phyloP scores from a whole-genome alignment of 2,888 invertebrate genomes.

The Dolichomitus sp. region DNA sequence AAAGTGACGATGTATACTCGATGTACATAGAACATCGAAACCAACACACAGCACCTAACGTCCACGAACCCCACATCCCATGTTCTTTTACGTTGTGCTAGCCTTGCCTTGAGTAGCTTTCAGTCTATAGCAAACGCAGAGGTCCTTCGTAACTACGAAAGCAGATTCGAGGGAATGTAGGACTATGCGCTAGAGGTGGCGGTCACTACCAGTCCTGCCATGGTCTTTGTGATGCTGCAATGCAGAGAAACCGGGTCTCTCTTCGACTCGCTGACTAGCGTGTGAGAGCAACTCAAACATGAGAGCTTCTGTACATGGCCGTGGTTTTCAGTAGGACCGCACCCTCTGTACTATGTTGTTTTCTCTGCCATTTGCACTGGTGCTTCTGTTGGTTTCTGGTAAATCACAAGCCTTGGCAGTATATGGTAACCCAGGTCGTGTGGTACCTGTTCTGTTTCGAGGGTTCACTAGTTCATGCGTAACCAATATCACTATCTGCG shows the following conservation, averaged over 20 bases:
- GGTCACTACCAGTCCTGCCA: slow-evolving; percentile 11
- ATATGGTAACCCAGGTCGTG: slow-evolving; percentile 24
- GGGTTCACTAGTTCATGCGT: slow-evolving; percentile 17
- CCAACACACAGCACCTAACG: neutral
- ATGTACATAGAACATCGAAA: no score
- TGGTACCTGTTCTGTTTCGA: slow-evolving; percentile 18
- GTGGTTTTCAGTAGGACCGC: slow-evolving; percentile 33
- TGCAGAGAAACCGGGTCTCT: slow-evolving; percentile 45
- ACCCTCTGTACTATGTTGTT: slow-evolving; percentile 30
- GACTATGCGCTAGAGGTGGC: neutral
- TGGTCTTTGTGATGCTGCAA: slow-evolving; percentile 59
- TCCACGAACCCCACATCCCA: neutral
- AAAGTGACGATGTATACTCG: no score
- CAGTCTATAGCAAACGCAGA: neutral
- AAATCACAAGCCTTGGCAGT: neutral
- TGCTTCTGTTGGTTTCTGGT: slow-evolving; percentile 22
- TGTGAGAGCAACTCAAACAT: slow-evolving; percentile 63
- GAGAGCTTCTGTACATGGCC: slow-evolving; percentile 30
- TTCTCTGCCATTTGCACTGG: slow-evolving; percentile 12
- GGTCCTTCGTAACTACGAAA: slow-evolving; percentile 9
- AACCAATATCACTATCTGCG: slow-evolving; percentile 9
- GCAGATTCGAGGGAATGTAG: neutral
- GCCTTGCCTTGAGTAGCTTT: neutral
- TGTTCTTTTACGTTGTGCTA: neutral
- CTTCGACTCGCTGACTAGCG: slow-evolving; percentile 42